These are phyloP conservation scores for Sarcoramphus papa DNA, from an alignment of 2,797 vertebrate genomes.

Conservation along the genomic window DNA sequence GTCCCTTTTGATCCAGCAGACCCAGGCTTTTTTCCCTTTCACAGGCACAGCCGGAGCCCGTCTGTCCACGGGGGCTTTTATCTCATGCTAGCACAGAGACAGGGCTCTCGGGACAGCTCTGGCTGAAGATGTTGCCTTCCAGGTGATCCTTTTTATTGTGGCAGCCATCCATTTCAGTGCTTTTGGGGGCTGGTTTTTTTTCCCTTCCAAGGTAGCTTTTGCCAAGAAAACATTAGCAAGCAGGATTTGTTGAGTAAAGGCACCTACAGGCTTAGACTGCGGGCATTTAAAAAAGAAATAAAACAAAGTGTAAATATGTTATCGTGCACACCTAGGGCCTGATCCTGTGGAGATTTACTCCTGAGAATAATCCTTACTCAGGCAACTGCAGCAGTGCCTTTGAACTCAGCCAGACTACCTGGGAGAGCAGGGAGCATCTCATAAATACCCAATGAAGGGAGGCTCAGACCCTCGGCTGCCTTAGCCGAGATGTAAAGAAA, in stretches of 20 bases:
- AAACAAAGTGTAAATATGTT: slow-evolving; percentile 16
- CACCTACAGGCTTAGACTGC: not conserved
- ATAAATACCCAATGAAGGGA: not conserved
- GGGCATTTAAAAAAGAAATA: not conserved
- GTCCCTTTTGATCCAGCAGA: not conserved
- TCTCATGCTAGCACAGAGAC: not conserved
- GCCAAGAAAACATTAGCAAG: not conserved
- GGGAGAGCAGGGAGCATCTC: not conserved
- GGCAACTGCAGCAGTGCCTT: not conserved
- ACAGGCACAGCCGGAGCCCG: not conserved
- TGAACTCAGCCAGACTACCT: slow-evolving; percentile 44
- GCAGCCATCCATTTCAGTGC: not conserved
- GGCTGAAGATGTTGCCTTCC: not conserved
- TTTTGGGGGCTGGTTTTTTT: not conserved
- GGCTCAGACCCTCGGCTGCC: not conserved
- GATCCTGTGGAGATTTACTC: not conserved
- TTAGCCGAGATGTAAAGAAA: not conserved
- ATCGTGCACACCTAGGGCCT: slow-evolving; percentile 1
- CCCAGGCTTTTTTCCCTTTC: not conserved
- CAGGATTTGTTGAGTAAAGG: not conserved
- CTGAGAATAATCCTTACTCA: not conserved
- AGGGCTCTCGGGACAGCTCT: not conserved
- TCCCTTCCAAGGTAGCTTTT: not conserved
- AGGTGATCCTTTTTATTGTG: not conserved
- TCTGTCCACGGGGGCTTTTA: not conserved